Percentiles rank a stretch among this genome's conserved stretches.
These are phyloP conservation scores for Aurelia aurita complex sp. Pacific DNA, from an alignment of 30 jellyfish, hydroid and myxozoan species.

Conservation along the genomic window DNA sequence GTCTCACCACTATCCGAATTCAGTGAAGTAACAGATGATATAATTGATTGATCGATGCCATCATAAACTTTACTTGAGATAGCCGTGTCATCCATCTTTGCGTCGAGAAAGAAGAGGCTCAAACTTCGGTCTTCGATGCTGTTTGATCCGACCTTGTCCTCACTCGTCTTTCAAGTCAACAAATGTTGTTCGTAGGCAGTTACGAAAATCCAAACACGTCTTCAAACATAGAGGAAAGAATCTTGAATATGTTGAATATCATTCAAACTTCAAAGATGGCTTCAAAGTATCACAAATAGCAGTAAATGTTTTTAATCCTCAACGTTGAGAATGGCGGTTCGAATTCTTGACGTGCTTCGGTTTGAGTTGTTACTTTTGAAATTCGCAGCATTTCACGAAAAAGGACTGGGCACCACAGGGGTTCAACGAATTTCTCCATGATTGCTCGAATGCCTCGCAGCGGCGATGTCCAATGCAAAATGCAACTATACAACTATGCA, in stretches of 20 bases:
- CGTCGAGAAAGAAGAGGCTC: not conserved
- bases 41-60: conserved; percentile 53
- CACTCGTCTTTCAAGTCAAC: not conserved
- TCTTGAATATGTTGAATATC: too few species aligned
- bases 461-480: too few species aligned
- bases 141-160: not conserved
- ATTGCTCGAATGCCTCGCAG: too few species aligned
- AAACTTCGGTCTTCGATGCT: not conserved
- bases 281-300: too few species aligned
- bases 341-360: conserved; percentile 7
- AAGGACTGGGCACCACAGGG: conserved; percentile 80
- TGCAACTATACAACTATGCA: too few species aligned
- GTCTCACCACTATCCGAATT: conserved; percentile 48
- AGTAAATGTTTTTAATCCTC: too few species aligned
- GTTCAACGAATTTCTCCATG: not conserved
- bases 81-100: conserved; percentile 24
- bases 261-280: too few species aligned
- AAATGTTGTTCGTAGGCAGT: too few species aligned
- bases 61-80: conserved; percentile 18
- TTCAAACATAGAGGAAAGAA: too few species aligned
- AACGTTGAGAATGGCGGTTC: too few species aligned
- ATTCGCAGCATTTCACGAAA: conserved; percentile 43
- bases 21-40: conserved; percentile 47
- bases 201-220: too few species aligned
- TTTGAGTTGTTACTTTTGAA: conserved; percentile 50